These are phyloP conservation scores for Coptodon bakossiorum DNA, from an alignment of 2,113 vertebrate genomes.

Conservation along the genomic window DNA sequence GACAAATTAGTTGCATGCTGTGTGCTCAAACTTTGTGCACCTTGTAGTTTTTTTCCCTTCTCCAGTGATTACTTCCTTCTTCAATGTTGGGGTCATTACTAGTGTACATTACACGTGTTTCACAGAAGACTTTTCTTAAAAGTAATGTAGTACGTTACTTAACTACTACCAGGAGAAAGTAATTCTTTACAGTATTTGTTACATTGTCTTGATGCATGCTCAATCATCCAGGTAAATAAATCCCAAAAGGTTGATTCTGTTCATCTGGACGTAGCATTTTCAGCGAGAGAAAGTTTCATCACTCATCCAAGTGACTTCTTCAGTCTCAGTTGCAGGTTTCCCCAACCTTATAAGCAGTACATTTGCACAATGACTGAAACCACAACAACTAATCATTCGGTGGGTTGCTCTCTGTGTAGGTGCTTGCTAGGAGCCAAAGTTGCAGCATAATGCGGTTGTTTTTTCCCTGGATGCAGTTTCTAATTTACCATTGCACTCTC, in stretches of 20 bases:
- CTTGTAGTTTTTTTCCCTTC: background rate
- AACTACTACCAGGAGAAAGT: fast-evolving
- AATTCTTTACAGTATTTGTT: background rate
- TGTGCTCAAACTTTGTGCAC: background rate
- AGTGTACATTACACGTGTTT: background rate
- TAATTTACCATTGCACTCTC: background rate
- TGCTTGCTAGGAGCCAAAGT: background rate
- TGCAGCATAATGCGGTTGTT: background rate
- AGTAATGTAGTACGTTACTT: background rate
- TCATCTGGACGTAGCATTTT: background rate
- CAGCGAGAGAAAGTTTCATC: background rate
- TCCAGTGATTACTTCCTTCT: background rate
- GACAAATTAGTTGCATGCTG: background rate
- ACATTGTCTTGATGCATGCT: background rate
- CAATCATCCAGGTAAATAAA: background rate
- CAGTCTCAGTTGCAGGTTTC: background rate
- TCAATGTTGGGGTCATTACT: background rate
- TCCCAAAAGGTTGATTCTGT: background rate
- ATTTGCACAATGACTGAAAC: background rate
- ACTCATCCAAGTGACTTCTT: background rate
- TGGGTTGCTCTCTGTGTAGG: background rate
- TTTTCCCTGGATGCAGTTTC: background rate
- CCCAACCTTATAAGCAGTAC: background rate
- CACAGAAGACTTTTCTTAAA: background rate
- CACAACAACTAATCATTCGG: background rate